Evolutionary conservation across 2,888 invertebrate genomes (phyloP), one percentile per base, ranked within the genome.

Genomic region (Sinohyriopsis cumingii): DNA sequence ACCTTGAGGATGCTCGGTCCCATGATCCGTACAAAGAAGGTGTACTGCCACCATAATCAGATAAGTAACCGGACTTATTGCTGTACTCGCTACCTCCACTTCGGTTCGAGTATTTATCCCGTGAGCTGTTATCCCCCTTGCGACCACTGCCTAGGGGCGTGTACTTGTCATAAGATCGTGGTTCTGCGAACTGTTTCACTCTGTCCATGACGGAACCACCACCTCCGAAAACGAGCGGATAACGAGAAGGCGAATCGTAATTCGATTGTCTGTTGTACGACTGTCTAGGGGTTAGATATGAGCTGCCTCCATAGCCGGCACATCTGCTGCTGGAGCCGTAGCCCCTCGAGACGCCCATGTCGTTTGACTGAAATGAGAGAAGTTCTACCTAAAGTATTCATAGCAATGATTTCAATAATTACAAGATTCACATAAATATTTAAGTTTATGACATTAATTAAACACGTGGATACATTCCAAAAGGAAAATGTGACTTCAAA

Each of bases 11-110:
- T 53, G 79, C 77, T 60, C 86, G 75, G 71, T 87, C 87, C 81
- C 81, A 86, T 7, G 85, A 86, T 60, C 80, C 79, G 71, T 84
- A 85, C 15, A 83, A 76, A 18, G 84, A 83, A 25, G 81, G 79
- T 55, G 74, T 79, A 71, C 86, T 84, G 1, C 85, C 84, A 22
- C 86, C 87, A 72, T 83, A 86, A 76, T 87, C 87, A 9, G 87
- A 87, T 74, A 86, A 77, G 76, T 87, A 86, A 33, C 87, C 87
- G 28, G 84, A 84, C 59, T 76, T 82, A 45, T 81, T 76, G 71
- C 82, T 83, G 28, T 84, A 79, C 68, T 87, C 86, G 61, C 78
- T 79, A 19, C 77, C 75, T 24, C 75, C 76, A 75, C 78, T 80
- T 60, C 79, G 69, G 22, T 77, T 66, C 18, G 82, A 80, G 75